Evolutionary conservation across 1,140 invertebrate genomes (phyloP), one percentile per base, ranked within the genome.

Genomic region (Drosophila albomicans): DNA sequence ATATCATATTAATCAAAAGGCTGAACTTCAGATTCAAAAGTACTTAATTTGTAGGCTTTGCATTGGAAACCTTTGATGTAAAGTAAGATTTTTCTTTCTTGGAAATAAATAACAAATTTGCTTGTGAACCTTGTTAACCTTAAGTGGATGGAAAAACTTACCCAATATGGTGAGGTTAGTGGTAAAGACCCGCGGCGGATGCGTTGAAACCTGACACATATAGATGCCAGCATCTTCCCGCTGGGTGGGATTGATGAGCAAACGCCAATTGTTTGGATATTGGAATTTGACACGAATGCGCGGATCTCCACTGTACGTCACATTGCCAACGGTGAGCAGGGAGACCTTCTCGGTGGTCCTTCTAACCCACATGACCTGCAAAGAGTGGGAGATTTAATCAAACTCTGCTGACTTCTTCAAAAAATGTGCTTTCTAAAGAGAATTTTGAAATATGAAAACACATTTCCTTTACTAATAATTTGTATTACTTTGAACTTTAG

Each of bases 181-280:
- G 73, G 94, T 94, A 84, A 95, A 94, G 8, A 95, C 94, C 82
- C 95, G 93, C 61, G 96, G 96, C n/a, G 96, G 96, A 93, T 97
- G 96, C 38, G 96, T 97, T 6, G 96, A 96, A 79, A 97, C 96
- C 95, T 97, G 96, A 93, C 96, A 97, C 94, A 97, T 96, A 70
- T 97, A 97, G 8, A 96, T 93, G 11, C 96, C 96, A 25, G 95
- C 96, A 81, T 97, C 96, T 48, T 95, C 94, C 61, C 94, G 93
- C 49, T 95, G 95, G 25, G 96, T 96, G 78, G 96, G 96, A 76
- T 95, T 95, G 63, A 97, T 97, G 91, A 96, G 71, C 41, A 97
- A 93, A 70, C 96, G 95, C 96, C 96, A 97, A 93, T 97, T 97
- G 92, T 96, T 97, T 8, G 96, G 96, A 91, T 98, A 97, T 82